Conservation (phyloP, 1,140 invertebrate genomes). For the Drosophila ercepeae region DNA sequence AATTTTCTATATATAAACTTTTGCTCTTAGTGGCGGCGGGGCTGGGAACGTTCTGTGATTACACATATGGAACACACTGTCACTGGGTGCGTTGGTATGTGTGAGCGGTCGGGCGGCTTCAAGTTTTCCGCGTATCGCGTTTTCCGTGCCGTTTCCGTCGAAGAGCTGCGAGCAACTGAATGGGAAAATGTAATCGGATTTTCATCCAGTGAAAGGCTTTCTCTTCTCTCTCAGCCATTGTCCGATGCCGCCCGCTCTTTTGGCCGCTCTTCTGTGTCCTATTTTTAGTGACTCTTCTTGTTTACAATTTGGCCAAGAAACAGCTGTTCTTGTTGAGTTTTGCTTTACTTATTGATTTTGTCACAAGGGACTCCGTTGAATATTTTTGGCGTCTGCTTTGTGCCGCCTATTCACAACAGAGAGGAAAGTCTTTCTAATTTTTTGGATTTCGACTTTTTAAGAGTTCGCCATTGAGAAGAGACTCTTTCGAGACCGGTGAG, state of each 20-base stretch:
- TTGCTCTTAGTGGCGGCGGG: conserved; percentile 53
- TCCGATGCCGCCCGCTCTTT: not conserved
- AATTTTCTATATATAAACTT: conserved; percentile 83
- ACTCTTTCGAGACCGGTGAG: conserved; percentile 1
- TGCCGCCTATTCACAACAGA: conserved; percentile 73
- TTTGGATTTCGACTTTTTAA: conserved; percentile 4
- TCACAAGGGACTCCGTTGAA: conserved; percentile 44
- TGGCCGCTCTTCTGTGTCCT: conserved; percentile 30
- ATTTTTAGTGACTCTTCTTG: conserved; percentile 48
- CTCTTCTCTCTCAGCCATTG: conserved; percentile 6
- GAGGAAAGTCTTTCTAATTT: conserved; percentile 3
- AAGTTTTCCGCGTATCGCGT: conserved; percentile 36
- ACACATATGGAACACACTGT: conserved; percentile 77
- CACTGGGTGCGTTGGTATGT: conserved; percentile 34
- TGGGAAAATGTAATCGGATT: conserved; percentile 42
- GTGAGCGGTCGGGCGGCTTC: conserved; percentile 30
- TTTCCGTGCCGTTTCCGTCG: conserved; percentile 60
- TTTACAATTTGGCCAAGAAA: conserved; percentile 49
- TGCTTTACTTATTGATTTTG: conserved; percentile 73
- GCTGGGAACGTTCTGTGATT: conserved; percentile 65
- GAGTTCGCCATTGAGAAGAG: conserved; percentile 14
- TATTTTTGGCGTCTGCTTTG: conserved; percentile 39
- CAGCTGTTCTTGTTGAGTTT: conserved; percentile 61
- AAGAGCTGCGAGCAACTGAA: conserved; percentile 81
- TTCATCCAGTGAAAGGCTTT: conserved; percentile 1